Conservation (phyloP, 2,797 vertebrate genomes). For the Cossypha caffra region DNA sequence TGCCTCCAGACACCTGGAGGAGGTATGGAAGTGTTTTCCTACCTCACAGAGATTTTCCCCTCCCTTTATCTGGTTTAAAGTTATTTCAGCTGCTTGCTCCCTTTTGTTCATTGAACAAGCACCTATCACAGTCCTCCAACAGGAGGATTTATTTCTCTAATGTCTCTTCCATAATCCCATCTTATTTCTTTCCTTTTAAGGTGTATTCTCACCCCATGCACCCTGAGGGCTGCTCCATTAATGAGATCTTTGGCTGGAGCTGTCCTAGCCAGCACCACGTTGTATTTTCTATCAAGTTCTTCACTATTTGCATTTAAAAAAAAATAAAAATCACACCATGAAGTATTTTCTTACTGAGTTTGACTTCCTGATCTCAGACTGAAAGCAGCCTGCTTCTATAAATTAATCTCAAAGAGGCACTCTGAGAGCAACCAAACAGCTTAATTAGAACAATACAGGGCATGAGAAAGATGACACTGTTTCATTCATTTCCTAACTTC, state of each 20-base stretch:
- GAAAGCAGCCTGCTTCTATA: not conserved
- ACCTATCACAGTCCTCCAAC: not conserved
- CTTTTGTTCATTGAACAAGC: not conserved
- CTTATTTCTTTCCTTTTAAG: not conserved
- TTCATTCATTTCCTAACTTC: not conserved
- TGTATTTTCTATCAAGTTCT: not conserved
- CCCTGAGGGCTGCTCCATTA: not conserved
- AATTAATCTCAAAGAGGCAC: not conserved
- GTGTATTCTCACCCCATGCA: not conserved
- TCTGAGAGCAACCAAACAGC: not conserved
- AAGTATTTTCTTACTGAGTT: not conserved
- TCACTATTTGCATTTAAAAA: not conserved
- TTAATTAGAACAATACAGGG: not conserved
- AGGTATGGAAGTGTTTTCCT: not conserved
- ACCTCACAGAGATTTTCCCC: no score
- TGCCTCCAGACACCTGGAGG: not conserved
- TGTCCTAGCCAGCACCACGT: fast-evolving
- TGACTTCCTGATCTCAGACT: not conserved
- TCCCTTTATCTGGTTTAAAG: not conserved
- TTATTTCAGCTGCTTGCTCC: not conserved
- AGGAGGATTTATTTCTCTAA: not conserved
- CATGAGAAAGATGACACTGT: not conserved
- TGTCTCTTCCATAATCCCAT: not conserved
- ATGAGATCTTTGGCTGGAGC: not conserved
- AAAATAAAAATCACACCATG: not conserved